phyloP scores from a whole-genome alignment of 2,113 vertebrate species.

The Proterorhinus semilunaris region DNA sequence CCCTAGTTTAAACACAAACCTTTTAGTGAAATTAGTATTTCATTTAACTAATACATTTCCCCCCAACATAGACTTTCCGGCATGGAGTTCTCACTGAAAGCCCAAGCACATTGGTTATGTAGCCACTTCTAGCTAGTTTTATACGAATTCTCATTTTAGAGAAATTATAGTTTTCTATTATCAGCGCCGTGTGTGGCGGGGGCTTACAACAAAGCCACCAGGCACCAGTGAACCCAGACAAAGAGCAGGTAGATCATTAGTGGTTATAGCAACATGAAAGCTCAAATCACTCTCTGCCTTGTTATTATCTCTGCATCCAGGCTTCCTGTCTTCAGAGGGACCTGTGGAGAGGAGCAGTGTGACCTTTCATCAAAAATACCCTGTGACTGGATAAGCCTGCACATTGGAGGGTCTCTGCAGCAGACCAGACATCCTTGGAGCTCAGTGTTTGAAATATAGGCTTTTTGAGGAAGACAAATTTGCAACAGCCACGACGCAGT shows the following conservation, averaged over 20 bases:
- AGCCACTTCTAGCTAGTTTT: neutral
- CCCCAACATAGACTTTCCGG: neutral
- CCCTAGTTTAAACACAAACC: too few species aligned
- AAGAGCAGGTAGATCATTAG: conserved; percentile 60
- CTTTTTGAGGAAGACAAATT: conserved; percentile 4
- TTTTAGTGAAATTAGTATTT: too few species aligned
- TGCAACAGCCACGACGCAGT: too few species aligned
- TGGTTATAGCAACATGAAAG: conserved; percentile 58
- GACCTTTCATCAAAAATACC: conserved; percentile 42
- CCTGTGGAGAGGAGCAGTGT: conserved; percentile 30
- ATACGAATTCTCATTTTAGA: conserved; percentile 40
- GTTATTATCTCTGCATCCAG: conserved; percentile 55
- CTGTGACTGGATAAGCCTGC: conserved; percentile 6
- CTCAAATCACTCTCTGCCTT: conserved; percentile 41
- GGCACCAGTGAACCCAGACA: conserved; percentile 54
- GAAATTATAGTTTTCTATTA: conserved; percentile 51
- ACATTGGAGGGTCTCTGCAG: conserved; percentile 24
- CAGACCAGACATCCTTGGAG: conserved; percentile 34
- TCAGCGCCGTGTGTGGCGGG: conserved; percentile 48
- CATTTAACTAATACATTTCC: too few species aligned
- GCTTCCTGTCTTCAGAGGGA: conserved; percentile 47
- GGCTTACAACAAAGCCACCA: conserved; percentile 33
- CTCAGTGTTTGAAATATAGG: conserved; percentile 21
- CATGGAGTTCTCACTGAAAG: conserved; percentile 1
- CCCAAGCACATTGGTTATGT: conserved; percentile 30